phyloP scores from a whole-genome alignment of 92 coral and sea anemone genomes.

The Pocillopora grandis region DNA sequence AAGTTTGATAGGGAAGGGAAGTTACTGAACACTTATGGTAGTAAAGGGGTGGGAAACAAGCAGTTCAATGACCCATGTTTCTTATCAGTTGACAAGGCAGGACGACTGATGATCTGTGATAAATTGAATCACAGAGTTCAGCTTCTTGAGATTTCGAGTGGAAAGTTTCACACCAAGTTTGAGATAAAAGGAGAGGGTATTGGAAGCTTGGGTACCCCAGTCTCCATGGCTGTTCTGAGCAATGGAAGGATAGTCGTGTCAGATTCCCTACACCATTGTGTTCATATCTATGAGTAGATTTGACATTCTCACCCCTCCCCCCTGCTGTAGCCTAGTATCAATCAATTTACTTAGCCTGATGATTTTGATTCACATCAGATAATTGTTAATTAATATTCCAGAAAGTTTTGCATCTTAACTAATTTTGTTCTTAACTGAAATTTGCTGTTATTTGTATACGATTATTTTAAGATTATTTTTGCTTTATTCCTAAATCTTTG shows the following conservation, averaged over 20 bases:
- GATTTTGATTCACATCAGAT: neutral
- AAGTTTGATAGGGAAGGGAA: neutral
- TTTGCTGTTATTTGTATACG: too few relatives aligned
- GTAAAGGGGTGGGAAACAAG: neutral
- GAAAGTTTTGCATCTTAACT: too few relatives aligned
- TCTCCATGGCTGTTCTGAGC: neutral
- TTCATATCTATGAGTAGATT: neutral
- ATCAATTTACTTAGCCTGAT: neutral
- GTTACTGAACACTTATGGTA: neutral
- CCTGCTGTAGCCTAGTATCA: too few relatives aligned
- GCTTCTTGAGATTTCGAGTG: neutral
- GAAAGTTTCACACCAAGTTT: neutral
- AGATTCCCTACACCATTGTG: neutral
- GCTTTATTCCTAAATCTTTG: too few relatives aligned
- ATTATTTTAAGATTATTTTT: too few relatives aligned
- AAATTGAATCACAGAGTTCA: neutral
- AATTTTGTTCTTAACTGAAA: too few relatives aligned
- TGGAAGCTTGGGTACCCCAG: neutral
- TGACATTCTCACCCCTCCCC: neutral
- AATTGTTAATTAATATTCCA: neutral
- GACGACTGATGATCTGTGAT: neutral
- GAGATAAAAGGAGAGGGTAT: neutral
- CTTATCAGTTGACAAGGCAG: conserved; percentile 7
- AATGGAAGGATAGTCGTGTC: conserved; percentile 2
- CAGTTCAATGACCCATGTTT: neutral